These are phyloP conservation scores for Bombus polaris DNA, from an alignment of 1,140 invertebrate species.

Conservation along the genomic window DNA sequence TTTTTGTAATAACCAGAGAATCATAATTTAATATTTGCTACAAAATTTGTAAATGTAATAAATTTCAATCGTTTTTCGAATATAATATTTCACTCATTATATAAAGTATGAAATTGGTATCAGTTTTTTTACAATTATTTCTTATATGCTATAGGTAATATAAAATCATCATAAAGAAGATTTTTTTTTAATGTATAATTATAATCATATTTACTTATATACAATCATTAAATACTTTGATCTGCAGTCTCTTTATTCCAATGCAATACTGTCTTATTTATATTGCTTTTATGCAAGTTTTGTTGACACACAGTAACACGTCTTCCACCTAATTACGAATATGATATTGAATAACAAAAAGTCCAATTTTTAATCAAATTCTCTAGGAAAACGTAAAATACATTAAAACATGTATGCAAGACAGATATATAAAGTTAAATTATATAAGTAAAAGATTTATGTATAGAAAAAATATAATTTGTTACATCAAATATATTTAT, in stretches of 20 bases:
- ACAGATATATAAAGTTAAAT: not conserved
- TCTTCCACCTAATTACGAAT: not conserved
- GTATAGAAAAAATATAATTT: not conserved
- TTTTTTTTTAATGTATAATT: conserved; percentile 64
- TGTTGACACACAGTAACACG: conserved; percentile 12
- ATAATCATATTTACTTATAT: conserved; percentile 69
- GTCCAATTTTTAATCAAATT: not conserved
- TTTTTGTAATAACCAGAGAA: not conserved
- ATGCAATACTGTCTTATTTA: conserved; percentile 72
- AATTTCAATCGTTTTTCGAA: conserved; percentile 6
- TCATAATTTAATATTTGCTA: conserved; percentile 11
- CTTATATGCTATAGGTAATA: conserved; percentile 42
- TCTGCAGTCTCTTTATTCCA: conserved; percentile 73
- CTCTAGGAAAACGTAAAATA: not conserved
- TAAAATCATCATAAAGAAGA: conserved; percentile 65
- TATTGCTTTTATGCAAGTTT: conserved; percentile 55
- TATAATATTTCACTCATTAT: conserved; percentile 8
- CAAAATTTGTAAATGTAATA: conserved; percentile 22
- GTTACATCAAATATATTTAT: not conserved
- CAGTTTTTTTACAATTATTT: conserved; percentile 50
- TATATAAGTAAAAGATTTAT: conserved; percentile 5
- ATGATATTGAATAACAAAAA: not conserved
- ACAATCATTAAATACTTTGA: conserved; percentile 72
- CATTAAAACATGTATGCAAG: not conserved
- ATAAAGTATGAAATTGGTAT: conserved; percentile 55